These are phyloP conservation scores for Dysidea cf. avara DNA, from an alignment of 37 sponge, comb jelly and placozoan species.

Conservation along the genomic window DNA sequence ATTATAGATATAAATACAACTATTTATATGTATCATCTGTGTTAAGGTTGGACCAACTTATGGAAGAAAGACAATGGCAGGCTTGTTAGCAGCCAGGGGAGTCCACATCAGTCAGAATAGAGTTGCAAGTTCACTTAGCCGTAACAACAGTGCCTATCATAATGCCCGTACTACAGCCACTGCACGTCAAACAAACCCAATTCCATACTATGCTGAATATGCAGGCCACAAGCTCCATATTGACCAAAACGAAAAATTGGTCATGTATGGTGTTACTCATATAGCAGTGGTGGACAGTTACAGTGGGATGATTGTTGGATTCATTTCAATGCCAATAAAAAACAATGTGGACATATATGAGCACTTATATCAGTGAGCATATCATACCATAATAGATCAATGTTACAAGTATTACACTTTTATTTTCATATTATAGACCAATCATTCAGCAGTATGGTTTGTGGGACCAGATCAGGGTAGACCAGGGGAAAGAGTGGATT, in stretches of 20 bases:
- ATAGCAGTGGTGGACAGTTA: conserved; percentile 55
- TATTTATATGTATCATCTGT: too few relatives aligned
- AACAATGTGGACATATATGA: conserved; percentile 58
- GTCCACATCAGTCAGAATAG: conserved; percentile 14
- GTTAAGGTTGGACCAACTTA: too few relatives aligned
- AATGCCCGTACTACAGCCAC: background rate
- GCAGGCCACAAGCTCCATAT: too few relatives aligned
- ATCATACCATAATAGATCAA: background rate
- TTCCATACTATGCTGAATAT: conserved; percentile 56
- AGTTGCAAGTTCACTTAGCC: conserved; percentile 16
- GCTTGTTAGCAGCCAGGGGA: too few relatives aligned
- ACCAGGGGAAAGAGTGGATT: conserved; percentile 62
- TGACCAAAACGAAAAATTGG: too few relatives aligned
- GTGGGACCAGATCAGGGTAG: too few relatives aligned
- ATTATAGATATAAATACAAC: too few relatives aligned
- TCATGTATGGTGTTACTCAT: too few relatives aligned
- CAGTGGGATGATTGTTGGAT: conserved; percentile 52
- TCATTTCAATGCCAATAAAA: conserved; percentile 55
- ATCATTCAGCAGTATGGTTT: conserved; percentile 59
- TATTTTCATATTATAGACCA: conserved; percentile 8
- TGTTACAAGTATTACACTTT: background rate
- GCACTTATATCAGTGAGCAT: conserved; percentile 17
- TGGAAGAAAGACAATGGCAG: too few relatives aligned
- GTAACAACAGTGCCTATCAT: conserved; percentile 13
- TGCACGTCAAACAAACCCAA: conserved; percentile 34